Evolutionary conservation across 2,797 vertebrate species (phyloP), one percentile per base, ranked within the genome.

Genomic region (Poeciliopsis paucimaculata): DNA sequence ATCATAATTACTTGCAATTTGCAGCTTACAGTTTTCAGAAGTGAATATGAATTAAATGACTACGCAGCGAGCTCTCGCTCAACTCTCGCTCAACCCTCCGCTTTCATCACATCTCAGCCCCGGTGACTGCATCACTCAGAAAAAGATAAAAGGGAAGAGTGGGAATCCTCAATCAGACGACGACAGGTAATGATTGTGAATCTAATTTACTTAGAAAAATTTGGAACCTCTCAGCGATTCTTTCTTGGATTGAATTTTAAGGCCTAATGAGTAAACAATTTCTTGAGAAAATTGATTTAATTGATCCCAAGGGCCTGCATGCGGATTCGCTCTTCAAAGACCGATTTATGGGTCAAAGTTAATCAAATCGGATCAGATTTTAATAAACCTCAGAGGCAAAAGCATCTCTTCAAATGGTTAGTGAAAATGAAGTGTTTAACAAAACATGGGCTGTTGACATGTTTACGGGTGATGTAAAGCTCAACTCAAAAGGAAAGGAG

Each of bases 1-100:
- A 80, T 87, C 78, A 85, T 92, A 93, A 93, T 94, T 91, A 89
- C 80, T 86, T 86, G 76, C 87, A 91, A 90, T 92, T 90, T 90
- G 80, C 78, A 81, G 70, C 79, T 90, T 82, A 57, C 73, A 86
- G 78, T 88, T 91, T 89, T 88, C 84, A 91, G 80, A 90, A 84
- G 77, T 83, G 83, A 89, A 79, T 72, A 68, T 82, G 91, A 90
- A 86, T 91, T 78, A 82, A 73, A 90, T 55, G 83, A 87, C 83
- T 51, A 83, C 5, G 49, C 60, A 73, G 81, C 12, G 53, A 87
- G 83, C 39, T 49, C 83, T 81, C 75, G 60, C 72, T 55, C 57
- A 41, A 76, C 86, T 84, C 86, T 81, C 75, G 60, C 72, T 55
- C 57, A 41, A 76, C 86, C 83, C 86, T 84, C 82, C 64, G 72